These are phyloP conservation scores for Chirona hameri DNA, from an alignment of 2,888 invertebrate species.

Conservation along the genomic window DNA sequence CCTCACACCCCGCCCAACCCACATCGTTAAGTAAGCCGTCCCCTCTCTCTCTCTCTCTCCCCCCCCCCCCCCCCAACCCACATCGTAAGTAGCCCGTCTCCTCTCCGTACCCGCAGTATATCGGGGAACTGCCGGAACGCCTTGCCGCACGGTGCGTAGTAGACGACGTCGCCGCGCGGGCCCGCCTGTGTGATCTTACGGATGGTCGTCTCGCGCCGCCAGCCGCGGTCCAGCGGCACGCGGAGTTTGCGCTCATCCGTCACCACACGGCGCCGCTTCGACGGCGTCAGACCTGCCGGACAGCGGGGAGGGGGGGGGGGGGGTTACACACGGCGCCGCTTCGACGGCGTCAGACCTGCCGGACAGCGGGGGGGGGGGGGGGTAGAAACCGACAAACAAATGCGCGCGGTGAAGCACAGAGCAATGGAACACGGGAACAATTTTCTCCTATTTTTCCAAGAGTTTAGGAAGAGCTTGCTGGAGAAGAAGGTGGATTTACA, in stretches of 20 bases:
- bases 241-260: conserved; percentile 58
- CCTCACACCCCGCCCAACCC: too few species aligned
- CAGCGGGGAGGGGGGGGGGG: neutral
- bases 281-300: conserved; percentile 34
- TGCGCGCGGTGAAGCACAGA: too few species aligned
- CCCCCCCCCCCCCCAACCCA: too few species aligned
- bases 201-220: conserved; percentile 90
- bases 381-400: too few species aligned
- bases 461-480: too few species aligned
- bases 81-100: neutral
- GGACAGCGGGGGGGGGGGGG: neutral
- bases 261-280: conserved; percentile 52
- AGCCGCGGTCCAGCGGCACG: conserved; percentile 69
- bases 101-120: conserved; percentile 52
- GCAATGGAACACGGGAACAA: too few species aligned
- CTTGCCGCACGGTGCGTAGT: conserved; percentile 66
- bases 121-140: conserved; percentile 60
- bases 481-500: too few species aligned
- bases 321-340: conserved; percentile 51
- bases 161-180: conserved; percentile 88
- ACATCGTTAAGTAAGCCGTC: neutral
- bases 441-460: too few species aligned
- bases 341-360: conserved; percentile 40
- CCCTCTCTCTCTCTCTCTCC: too few species aligned
- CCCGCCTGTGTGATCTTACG: conserved; percentile 80